Evolutionary conservation across 2,888 invertebrate species (phyloP).

Genomic region (Cantharis nigra): DNA sequence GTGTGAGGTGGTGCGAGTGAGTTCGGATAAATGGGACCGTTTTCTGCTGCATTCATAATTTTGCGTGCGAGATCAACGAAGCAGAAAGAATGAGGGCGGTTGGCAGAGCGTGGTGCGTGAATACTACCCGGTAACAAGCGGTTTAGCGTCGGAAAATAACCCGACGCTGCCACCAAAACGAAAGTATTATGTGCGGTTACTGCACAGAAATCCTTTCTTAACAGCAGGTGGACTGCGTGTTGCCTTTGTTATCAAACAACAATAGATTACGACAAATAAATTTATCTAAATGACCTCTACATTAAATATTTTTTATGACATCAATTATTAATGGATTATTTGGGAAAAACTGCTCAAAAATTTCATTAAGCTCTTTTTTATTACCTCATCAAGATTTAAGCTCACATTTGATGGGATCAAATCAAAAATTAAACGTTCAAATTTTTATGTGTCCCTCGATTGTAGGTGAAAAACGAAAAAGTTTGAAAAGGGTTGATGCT

Average conservation of each 20-base stretch:
- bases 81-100: conserved; percentile 41
- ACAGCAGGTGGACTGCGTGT: conserved; percentile 20
- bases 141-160: conserved; percentile 39
- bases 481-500: background rate
- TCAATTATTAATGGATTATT: background rate
- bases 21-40: conserved; percentile 32
- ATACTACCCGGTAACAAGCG: conserved; percentile 44
- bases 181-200: conserved; percentile 34
- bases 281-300: conserved; percentile 12
- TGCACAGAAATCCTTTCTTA: conserved; percentile 22
- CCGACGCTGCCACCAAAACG: conserved; percentile 34
- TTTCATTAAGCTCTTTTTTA: background rate
- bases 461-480: background rate
- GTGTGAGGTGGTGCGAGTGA: conserved; percentile 26
- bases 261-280: conserved; percentile 14
- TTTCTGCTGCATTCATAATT: conserved; percentile 44
- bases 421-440: background rate
- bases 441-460: background rate
- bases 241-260: conserved; percentile 14
- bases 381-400: background rate
- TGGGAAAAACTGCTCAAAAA: background rate
- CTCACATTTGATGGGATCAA: background rate
- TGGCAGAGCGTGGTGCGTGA: conserved; percentile 44
- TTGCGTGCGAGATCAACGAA: conserved; percentile 41
- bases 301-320: conserved; percentile 5